Percentiles rank a stretch among this genome's conserved stretches.
Evolutionary conservation across 2,888 invertebrate species (phyloP).

Genomic region (Pristionchus mayeri): DNA sequence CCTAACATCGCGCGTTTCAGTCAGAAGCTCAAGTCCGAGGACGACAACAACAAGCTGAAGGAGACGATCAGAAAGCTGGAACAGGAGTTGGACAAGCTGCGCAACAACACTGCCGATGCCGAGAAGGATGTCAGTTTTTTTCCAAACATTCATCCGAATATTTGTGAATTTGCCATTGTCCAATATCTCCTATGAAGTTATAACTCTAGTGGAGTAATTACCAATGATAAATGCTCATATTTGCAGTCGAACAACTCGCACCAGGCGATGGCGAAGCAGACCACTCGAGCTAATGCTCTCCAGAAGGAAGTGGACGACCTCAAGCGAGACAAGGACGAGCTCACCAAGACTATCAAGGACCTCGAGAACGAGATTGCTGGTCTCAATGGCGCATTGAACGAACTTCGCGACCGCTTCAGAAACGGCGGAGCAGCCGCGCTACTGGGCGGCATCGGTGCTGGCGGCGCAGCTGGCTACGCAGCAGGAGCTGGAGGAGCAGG

Average conservation of each 20-base stretch:
- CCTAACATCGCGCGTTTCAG: constrained; percentile 54
- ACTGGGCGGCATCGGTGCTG: constrained; percentile 56
- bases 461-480: constrained; percentile 47
- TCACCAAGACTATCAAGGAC: constrained; percentile 53
- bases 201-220: too few species aligned
- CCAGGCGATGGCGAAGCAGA: constrained; percentile 59
- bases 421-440: constrained; percentile 52
- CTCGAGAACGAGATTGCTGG: constrained; percentile 62
- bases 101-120: constrained; percentile 62
- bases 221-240: neutral
- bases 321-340: constrained; percentile 52
- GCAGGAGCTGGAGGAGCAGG: constrained; percentile 52
- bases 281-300: constrained; percentile 65
- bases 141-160: neutral
- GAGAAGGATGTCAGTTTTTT: constrained; percentile 40
- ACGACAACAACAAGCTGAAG: constrained; percentile 66
- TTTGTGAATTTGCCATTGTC: neutral
- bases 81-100: constrained; percentile 70
- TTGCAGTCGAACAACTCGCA: constrained; percentile 46
- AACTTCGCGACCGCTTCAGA: constrained; percentile 53
- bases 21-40: constrained; percentile 72
- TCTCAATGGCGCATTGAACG: constrained; percentile 60
- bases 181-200: neutral
- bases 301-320: constrained; percentile 67
- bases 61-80: constrained; percentile 73